phyloP scores from a whole-genome alignment of 2,113 vertebrate genomes.

The Heteronetta atricapilla region DNA sequence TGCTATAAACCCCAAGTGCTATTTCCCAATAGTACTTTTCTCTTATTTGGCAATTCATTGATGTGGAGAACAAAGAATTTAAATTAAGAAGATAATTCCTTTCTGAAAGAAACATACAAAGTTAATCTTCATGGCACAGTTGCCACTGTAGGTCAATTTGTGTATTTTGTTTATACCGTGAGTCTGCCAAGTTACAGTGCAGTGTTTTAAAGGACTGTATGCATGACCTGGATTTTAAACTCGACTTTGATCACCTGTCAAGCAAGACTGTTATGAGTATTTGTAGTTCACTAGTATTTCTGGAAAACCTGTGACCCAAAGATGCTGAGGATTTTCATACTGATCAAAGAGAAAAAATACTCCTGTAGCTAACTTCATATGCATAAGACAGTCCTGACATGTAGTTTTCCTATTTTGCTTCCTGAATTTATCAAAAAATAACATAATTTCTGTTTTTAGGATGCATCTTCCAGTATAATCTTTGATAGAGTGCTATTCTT shows the following conservation, averaged over 20 bases:
- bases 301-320: not conserved
- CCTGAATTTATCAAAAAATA: not conserved
- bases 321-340: not conserved
- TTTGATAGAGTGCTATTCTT: not conserved
- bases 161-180: not conserved
- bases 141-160: not conserved
- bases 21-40: not conserved
- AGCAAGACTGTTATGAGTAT: not conserved
- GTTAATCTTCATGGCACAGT: not conserved
- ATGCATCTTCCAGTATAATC: not conserved
- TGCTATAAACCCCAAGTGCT: not conserved
- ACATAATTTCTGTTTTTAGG: not conserved
- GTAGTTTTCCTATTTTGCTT: not conserved
- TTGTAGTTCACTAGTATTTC: not conserved
- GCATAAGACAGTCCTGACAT: not conserved
- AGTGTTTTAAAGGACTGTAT: not conserved
- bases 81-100: not conserved
- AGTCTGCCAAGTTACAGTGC: not conserved
- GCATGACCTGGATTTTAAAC: not conserved
- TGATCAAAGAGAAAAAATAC: not conserved
- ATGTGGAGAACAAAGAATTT: conserved; percentile 19
- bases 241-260: not conserved
- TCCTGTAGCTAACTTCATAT: not conserved
- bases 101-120: not conserved
- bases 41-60: not conserved